Evolutionary conservation across 1,140 invertebrate species (phyloP).

Genomic region (Aporrectodea caliginosa): DNA sequence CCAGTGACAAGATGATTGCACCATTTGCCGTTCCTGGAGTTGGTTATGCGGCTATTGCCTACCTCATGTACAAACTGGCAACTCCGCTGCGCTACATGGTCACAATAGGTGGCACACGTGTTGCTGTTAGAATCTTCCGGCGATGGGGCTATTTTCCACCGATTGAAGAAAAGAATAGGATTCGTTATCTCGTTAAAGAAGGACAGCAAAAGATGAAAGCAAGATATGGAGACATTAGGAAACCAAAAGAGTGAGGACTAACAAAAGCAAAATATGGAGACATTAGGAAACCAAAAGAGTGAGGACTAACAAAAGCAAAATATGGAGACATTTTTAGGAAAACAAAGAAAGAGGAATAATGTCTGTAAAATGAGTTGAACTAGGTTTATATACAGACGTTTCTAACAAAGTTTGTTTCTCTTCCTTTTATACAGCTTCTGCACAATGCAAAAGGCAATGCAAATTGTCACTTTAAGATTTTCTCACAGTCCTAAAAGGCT

Average conservation of each 20-base stretch:
- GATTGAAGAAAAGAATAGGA: constrained; percentile 16
- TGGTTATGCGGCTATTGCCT: constrained; percentile 82
- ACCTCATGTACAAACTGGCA: constrained; percentile 84
- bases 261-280: background rate
- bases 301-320: background rate
- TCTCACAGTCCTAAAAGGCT: no score
- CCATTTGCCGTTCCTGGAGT: constrained; percentile 42
- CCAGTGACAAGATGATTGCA: background rate
- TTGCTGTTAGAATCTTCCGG: constrained; percentile 60
- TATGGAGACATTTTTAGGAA: background rate
- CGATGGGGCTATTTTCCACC: constrained; percentile 10
- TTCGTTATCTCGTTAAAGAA: constrained; percentile 16
- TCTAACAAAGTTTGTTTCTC: no score
- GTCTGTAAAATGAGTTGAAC: no score
- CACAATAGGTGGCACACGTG: constrained; percentile 74
- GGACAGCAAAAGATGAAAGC: background rate
- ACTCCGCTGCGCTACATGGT: constrained; percentile 85
- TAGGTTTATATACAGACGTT: no score
- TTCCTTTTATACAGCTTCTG: no score
- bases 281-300: background rate
- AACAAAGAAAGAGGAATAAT: no score
- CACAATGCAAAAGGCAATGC: no score
- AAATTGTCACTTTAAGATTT: no score
- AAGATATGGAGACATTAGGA: background rate
- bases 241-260: no score